These are phyloP conservation scores for Drosophila longiperda DNA, from an alignment of 2,888 invertebrate genomes.

Conservation along the genomic window DNA sequence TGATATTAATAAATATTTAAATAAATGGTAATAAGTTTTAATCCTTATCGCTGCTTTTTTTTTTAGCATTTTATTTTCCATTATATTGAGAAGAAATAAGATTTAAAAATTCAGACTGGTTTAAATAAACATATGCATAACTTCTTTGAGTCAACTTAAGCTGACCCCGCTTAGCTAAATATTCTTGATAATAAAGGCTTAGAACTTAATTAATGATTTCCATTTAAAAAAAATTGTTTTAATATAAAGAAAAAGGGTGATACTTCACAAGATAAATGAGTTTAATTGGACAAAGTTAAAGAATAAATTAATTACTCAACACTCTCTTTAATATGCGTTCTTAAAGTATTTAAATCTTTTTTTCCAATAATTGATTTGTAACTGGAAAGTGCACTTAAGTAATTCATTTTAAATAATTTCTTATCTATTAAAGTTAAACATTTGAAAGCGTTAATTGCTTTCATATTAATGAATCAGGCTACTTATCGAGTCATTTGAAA, in stretches of 20 bases:
- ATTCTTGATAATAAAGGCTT: neutral
- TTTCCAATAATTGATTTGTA: neutral
- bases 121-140: neutral
- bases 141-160: neutral
- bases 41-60: neutral
- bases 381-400: neutral
- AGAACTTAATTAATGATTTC: fast-evolving
- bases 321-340: neutral
- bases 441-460: neutral
- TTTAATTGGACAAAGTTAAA: neutral
- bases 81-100: neutral
- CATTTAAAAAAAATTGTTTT: fast-evolving
- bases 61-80: neutral
- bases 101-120: neutral
- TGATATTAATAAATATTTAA: neutral
- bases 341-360: neutral
- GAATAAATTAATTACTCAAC: neutral
- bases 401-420: neutral
- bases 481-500: neutral
- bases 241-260: neutral
- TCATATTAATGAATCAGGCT: neutral
- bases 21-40: neutral
- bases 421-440: neutral
- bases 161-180: neutral
- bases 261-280: neutral